Evolutionary conservation across 2,888 invertebrate genomes (phyloP).

Genomic region (Quadroppia sp.): DNA sequence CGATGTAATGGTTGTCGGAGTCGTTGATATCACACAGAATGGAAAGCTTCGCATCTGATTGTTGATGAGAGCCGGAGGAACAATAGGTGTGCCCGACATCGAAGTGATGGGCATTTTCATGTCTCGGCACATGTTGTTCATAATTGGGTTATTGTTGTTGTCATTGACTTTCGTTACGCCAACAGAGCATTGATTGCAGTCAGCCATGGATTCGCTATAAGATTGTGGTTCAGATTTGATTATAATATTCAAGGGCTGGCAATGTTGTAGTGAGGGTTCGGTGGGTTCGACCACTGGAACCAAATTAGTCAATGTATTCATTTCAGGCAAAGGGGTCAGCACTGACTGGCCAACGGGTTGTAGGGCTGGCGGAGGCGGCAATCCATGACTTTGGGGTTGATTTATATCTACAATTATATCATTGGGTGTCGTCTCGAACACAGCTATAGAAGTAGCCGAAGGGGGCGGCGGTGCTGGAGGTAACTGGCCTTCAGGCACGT

Average conservation of each 20-base stretch:
- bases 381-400: neutral
- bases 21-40: conserved; percentile 13
- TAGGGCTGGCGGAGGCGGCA: conserved; percentile 28
- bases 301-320: conserved; percentile 27
- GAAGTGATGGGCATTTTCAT: neutral
- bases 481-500: conserved; percentile 10
- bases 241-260: conserved; percentile 14
- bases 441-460: conserved; percentile 9
- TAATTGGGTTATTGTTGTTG: conserved; percentile 27
- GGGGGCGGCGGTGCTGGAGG: conserved; percentile 20
- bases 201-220: neutral
- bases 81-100: neutral
- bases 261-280: neutral
- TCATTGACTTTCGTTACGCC: neutral
- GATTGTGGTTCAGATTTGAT: conserved; percentile 24
- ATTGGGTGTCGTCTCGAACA: neutral
- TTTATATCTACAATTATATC: conserved; percentile 2
- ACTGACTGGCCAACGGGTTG: conserved; percentile 11
- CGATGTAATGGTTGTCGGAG: neutral
- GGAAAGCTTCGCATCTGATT: conserved; percentile 3
- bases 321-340: neutral
- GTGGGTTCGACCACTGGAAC: conserved; percentile 19
- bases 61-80: neutral
- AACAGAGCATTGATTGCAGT: neutral
- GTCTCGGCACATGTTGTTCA: neutral